These are phyloP conservation scores for Mimachlamys varia DNA, from an alignment of 2,888 invertebrate genomes.

Conservation along the genomic window DNA sequence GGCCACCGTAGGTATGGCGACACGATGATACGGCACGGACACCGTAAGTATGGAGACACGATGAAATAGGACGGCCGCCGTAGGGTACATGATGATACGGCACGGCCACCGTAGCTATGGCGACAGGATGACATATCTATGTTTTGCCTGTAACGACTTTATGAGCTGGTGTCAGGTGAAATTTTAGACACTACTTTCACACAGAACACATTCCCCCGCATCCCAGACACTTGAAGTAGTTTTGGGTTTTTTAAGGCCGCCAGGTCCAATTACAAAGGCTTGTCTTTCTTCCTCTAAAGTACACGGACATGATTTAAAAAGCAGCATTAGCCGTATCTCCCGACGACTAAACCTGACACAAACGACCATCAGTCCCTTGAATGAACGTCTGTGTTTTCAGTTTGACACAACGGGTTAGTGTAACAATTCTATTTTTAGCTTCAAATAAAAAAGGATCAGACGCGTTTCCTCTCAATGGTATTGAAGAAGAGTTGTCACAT, in stretches of 20 bases:
- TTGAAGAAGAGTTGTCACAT: no score
- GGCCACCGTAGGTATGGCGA: no score
- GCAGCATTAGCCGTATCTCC: not conserved
- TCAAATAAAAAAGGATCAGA: no score
- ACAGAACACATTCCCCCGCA: not conserved
- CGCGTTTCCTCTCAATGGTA: no score
- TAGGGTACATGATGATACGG: no score
- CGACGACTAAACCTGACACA: not conserved
- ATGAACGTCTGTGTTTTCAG: no score
- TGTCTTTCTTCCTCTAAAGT: not conserved
- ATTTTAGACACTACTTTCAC: not conserved
- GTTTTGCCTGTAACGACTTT: not conserved
- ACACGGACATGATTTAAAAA: not conserved
- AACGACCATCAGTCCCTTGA: no score
- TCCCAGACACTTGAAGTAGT: conserved; percentile 12
- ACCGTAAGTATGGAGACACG: no score
- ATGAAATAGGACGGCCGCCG: no score
- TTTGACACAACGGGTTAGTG: not conserved
- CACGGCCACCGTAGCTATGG: no score
- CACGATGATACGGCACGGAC: no score
- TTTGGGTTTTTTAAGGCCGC: not conserved
- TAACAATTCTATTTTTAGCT: no score
- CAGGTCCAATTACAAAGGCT: not conserved
- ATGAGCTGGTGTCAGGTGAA: not conserved
- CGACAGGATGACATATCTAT: not conserved